Evolutionary conservation across 2,888 invertebrate genomes (phyloP), one percentile per base, ranked within the genome.

Genomic region (Ophion ellenae): DNA sequence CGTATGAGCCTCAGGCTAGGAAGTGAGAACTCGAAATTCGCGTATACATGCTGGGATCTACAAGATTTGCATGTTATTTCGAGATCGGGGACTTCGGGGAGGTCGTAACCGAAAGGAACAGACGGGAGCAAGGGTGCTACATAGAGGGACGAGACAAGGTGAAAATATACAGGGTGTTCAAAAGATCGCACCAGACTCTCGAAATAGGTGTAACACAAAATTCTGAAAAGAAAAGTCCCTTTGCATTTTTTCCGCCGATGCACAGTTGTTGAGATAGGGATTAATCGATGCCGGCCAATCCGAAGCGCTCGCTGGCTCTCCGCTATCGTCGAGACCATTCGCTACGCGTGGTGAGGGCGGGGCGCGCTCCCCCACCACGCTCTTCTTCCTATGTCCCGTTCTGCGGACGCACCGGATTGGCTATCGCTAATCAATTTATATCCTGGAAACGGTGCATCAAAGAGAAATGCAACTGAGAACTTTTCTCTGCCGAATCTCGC

Each of bases 1-100:
- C 81, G 76, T 45, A 24, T 53, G 69, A 84, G 74, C 67, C 40
- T 32, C 6, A 67, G 53, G 36, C 53, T 53, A 53, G 7, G 78
- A 69, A 63, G 67, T 61, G 82, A 82, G 59, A 67, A 66, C 66
- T 69, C 66, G 10, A 24, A 76, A 69, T 14, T 69, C 17, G n/a
- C 32, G 28, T 76, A 82, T 70, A 82, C 63, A 83, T 76, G 85
- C 78, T 85, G 81, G 86, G 84, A 59, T 20, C 78, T 61, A 75
- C 36, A 28, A 61, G 63, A 93, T 93, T 92, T 93, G 90, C 93
- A 92, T 93, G 92, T 92, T 93, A 93, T 92, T 93, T 91, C 91
- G 87, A 90, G 91, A 90, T 92, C 89, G 88, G 87, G 89, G 89
- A 90, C 89, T 88, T 81, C 83, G 87, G 88, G 89, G 89, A 90